Evolutionary conservation across 2,797 vertebrate genomes (phyloP), one percentile per base, ranked within the genome.

Genomic region (Todus mexicanus): DNA sequence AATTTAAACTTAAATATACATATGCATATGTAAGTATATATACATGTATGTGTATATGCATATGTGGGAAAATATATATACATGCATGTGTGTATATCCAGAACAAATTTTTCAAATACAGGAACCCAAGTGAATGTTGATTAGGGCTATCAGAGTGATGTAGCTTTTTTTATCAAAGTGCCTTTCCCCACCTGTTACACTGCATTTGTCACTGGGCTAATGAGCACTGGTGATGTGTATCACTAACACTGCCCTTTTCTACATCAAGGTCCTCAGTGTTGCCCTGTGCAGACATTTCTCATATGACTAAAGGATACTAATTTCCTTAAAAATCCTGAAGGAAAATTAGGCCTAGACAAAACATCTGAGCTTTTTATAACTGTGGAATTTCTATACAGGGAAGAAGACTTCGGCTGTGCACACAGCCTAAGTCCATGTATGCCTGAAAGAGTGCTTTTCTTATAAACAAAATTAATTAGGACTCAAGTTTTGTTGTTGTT

Each of bases 321-420:
- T 92, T 89, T 90, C 91, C 75, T 86, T 71, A 27, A 91, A 94
- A 94, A 69, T 83, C 89, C 76, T 95, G 84, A 51, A 93, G 84
- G 89, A 93, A 63, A 95, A 78, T 22, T 20, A 60, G 37, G 20
- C 66, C 76, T 94, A 94, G 92, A 92, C 94, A 96, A 93, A 96
- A 96, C 84, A 88, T 92, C 51, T 63, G 73, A 87, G 42, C 50
- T 71, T 93, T 94, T 87, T 87, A 23, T 60, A 87, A 60, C 74
- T 37, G 45, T 74, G 87, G 85, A 94, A 94, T 95, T 93, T 81
- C 87, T 77, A 4, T 26, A 38, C 2, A 2, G 48, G 50, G 21
- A 77, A 59, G 29, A 64, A 23, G 87, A 9, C 18, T 64, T 87
- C 76, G 68, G 50, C 79, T 89, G 35, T 43, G 21, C 26, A 21